phyloP scores from a whole-genome alignment of 2,113 vertebrate species.

The Numida meleagris region DNA sequence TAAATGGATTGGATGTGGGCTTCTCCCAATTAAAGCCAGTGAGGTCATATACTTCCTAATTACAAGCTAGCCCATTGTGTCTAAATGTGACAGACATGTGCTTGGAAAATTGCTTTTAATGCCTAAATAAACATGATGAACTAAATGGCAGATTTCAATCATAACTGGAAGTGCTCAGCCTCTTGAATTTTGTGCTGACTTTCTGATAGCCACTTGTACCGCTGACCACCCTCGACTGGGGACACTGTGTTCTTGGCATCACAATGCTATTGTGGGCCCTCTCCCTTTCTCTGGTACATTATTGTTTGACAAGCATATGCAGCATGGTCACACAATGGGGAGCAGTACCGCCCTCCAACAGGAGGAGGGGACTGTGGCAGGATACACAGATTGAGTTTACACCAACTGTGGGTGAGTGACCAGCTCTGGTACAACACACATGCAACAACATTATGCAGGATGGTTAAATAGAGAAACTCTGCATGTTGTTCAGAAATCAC shows the following conservation, averaged over 20 bases:
- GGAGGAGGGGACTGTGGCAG: not conserved
- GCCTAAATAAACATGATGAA: slow-evolving; percentile 60
- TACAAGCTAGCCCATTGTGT: slow-evolving; percentile 64
- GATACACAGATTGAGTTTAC: not conserved
- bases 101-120: slow-evolving; percentile 65
- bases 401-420: rapidly evolving
- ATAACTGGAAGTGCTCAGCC: slow-evolving; percentile 19
- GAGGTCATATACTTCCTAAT: slow-evolving; percentile 68
- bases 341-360: not conserved
- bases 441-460: not conserved
- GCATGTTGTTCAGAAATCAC: not conserved
- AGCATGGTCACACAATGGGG: not conserved
- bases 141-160: slow-evolving; percentile 38
- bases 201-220: not conserved
- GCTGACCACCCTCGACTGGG: not conserved
- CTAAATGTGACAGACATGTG: slow-evolving; percentile 69
- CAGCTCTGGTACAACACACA: not conserved
- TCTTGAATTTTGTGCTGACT: slow-evolving; percentile 7
- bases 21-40: slow-evolving; percentile 71
- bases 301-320: not conserved
- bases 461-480: not conserved
- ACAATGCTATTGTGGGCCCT: not conserved
- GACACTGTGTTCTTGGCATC: slow-evolving; percentile 14
- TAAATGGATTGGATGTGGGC: slow-evolving; percentile 51
- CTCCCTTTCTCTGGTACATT: not conserved